These are phyloP conservation scores for Coremacera marginata DNA, from an alignment of 2,888 invertebrate species.

Conservation along the genomic window DNA sequence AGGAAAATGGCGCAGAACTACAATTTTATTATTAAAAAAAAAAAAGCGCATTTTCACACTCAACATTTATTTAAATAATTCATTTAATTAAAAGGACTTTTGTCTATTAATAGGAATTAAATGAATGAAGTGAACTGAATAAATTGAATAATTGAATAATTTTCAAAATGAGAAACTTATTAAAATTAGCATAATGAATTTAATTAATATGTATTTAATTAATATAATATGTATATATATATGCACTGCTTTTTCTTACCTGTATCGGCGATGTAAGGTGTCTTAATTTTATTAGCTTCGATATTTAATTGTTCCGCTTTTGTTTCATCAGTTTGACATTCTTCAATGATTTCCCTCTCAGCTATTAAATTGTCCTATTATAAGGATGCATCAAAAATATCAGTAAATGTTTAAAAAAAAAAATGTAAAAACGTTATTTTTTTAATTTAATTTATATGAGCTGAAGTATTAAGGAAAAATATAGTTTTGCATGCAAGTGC, in stretches of 20 bases:
- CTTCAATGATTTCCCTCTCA: constrained; percentile 69
- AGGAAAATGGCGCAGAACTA: constrained; percentile 80
- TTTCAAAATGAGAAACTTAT: no score
- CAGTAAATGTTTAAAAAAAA: neutral
- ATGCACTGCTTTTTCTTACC: constrained; percentile 70
- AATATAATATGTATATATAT: no score
- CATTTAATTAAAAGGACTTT: no score
- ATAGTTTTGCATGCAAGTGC: no score
- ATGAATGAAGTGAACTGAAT: no score
- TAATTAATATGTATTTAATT: no score
- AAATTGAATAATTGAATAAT: neutral
- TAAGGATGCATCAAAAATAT: neutral
- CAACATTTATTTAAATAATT: constrained; percentile 7
- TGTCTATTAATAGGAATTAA: no score
- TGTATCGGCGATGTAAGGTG: constrained; percentile 82
- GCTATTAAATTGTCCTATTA: constrained; percentile 67
- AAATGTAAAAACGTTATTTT: no score
- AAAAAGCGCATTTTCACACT: no score
- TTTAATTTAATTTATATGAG: neutral
- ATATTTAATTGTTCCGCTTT: constrained; percentile 78
- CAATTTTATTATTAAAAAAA: neutral
- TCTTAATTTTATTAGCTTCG: constrained; percentile 69
- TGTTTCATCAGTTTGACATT: constrained; percentile 85
- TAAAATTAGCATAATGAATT: no score
- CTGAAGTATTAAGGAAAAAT: no score